phyloP scores from a whole-genome alignment of 1,140 invertebrate species.

The Mercenaria mercenaria region DNA sequence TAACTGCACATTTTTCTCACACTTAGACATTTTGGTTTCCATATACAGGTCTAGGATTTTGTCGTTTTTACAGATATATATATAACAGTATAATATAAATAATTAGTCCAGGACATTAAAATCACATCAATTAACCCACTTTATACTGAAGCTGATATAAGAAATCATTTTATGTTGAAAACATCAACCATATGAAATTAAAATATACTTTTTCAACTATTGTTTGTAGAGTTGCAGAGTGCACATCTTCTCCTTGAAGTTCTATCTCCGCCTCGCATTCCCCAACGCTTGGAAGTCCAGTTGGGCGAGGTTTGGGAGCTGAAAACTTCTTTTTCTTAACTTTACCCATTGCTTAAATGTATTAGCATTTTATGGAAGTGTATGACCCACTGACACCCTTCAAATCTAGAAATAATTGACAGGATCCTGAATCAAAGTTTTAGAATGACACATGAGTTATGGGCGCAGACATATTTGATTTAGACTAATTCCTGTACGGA shows the following conservation, averaged over 20 bases:
- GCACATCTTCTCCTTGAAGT: slow-evolving; percentile 33
- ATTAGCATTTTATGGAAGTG: neutral
- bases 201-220: slow-evolving; percentile 47
- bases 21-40: too few species aligned
- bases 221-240: slow-evolving; percentile 20
- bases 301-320: slow-evolving; percentile 67
- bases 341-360: slow-evolving; percentile 68
- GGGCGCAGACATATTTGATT: slow-evolving; percentile 51
- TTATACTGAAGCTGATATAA: too few species aligned
- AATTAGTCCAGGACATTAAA: too few species aligned
- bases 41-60: too few species aligned
- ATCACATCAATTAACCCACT: too few species aligned
- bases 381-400: neutral
- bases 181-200: too few species aligned
- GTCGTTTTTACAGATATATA: too few species aligned
- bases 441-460: slow-evolving; percentile 44
- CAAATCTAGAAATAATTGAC: neutral
- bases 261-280: slow-evolving; percentile 57
- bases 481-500: neutral
- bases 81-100: too few species aligned
- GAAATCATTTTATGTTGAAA: too few species aligned
- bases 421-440: neutral
- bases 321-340: slow-evolving; percentile 70
- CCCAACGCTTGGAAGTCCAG: slow-evolving; percentile 66
- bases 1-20: too few species aligned